A percentile compares a stretch with the other conserved stretches of the same genome.
phyloP scores from a whole-genome alignment of 2,113 vertebrate genomes.

The Paradisaea rubra region DNA sequence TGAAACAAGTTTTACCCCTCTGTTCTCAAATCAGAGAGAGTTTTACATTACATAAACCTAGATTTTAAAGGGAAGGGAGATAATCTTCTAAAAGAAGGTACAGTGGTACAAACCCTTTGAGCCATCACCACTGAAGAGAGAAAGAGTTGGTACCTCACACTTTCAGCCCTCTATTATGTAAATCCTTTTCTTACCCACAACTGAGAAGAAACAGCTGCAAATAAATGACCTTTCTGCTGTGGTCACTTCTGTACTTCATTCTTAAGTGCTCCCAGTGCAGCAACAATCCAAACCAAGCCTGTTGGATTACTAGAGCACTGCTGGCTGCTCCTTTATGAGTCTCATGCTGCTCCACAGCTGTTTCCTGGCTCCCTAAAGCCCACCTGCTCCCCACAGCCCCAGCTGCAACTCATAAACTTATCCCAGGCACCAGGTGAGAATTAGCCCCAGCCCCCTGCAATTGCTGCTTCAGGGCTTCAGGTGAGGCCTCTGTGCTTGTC shows the following conservation, averaged over 20 bases:
- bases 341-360: background rate
- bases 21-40: slow-evolving; percentile 8
- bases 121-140: background rate
- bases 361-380: background rate
- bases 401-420: background rate
- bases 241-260: background rate
- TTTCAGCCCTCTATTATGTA: background rate
- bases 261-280: background rate
- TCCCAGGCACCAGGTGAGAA: background rate
- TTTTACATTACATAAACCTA: background rate
- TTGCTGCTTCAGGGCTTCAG: background rate
- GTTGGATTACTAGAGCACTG: background rate
- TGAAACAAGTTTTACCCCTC: background rate
- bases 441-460: background rate
- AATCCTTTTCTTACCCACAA: background rate
- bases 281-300: background rate
- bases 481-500: background rate
- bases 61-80: background rate
- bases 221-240: background rate
- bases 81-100: background rate
- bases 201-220: background rate
- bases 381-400: background rate
- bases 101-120: background rate
- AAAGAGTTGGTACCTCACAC: background rate
- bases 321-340: background rate